Evolutionary conservation across 2,797 vertebrate species (phyloP).

Genomic region (Cetoscarus ocellatus): DNA sequence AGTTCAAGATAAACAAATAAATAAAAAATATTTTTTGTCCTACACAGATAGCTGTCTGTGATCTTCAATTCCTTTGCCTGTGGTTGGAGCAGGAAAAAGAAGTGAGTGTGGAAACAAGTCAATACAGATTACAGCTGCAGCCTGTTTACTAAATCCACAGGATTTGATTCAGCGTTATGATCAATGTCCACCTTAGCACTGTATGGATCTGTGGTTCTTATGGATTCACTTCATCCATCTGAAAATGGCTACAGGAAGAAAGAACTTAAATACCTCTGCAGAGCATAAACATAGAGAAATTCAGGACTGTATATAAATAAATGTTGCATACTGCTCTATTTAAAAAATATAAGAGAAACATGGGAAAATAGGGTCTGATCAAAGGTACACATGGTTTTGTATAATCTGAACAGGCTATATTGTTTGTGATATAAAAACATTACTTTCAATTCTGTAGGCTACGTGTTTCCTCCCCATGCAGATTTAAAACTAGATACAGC

Average conservation of each 20-base stretch:
- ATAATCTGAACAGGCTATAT: background rate
- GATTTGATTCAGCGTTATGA: slow-evolving; percentile 46
- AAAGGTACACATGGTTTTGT: background rate
- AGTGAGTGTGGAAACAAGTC: slow-evolving; percentile 48
- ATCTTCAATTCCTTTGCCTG: slow-evolving; percentile 49
- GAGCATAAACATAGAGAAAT: slow-evolving; percentile 7
- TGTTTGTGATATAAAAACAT: background rate
- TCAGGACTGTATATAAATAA: background rate
- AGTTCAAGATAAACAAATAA: background rate
- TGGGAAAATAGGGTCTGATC: background rate
- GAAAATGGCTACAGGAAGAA: background rate
- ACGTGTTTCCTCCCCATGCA: background rate
- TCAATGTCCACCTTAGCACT: slow-evolving; percentile 42
- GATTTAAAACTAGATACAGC: background rate
- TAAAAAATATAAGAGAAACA: background rate
- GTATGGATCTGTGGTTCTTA: slow-evolving; percentile 40
- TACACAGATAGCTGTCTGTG: slow-evolving; percentile 26
- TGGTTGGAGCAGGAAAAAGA: slow-evolving; percentile 50
- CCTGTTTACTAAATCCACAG: slow-evolving; percentile 39
- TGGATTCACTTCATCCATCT: slow-evolving; percentile 18
- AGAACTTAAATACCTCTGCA: slow-evolving; percentile 21
- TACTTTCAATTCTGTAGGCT: background rate
- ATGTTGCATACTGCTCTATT: slow-evolving; percentile 7
- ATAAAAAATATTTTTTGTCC: slow-evolving; percentile 20
- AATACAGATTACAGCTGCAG: slow-evolving; percentile 42